A percentile compares a stretch with the other conserved stretches of the same genome.
phyloP scores from a whole-genome alignment of 2,888 invertebrate genomes.

The Bellardia bayeri region DNA sequence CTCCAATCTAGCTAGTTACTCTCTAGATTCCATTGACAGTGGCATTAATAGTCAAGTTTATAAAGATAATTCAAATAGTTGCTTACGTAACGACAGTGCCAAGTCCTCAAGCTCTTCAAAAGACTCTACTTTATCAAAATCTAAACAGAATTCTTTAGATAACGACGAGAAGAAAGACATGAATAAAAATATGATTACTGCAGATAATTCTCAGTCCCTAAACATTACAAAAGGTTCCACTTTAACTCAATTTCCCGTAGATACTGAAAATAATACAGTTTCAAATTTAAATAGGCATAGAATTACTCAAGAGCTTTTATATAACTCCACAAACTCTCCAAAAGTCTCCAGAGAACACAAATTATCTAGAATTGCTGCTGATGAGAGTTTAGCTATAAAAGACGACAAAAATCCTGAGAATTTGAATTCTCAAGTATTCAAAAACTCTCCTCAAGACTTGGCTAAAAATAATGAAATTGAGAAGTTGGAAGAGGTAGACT shows the following conservation, averaged over 20 bases:
- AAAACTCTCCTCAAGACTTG: not conserved
- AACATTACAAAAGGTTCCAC: not conserved
- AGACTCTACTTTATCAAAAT: not conserved
- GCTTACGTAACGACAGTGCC: not conserved
- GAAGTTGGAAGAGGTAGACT: not conserved
- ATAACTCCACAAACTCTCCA: constrained; percentile 9
- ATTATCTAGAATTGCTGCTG: not conserved
- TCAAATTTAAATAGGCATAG: not conserved
- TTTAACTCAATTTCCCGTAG: not conserved
- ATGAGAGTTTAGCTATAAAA: not conserved
- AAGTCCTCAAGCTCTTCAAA: not conserved
- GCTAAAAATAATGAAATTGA: not conserved
- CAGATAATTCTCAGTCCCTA: not conserved
- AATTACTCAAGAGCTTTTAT: not conserved
- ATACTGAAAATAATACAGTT: not conserved
- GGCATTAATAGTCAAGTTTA: not conserved
- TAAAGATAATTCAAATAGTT: not conserved
- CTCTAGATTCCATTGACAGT: not conserved
- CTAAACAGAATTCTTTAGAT: not conserved
- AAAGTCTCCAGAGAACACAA: not conserved
- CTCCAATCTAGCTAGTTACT: not conserved
- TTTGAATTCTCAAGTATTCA: not conserved
- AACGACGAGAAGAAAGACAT: not conserved
- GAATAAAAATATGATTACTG: not conserved
- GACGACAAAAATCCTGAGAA: not conserved